These are phyloP conservation scores for Morpho helenor DNA, from an alignment of 2,888 invertebrate genomes.

Conservation along the genomic window DNA sequence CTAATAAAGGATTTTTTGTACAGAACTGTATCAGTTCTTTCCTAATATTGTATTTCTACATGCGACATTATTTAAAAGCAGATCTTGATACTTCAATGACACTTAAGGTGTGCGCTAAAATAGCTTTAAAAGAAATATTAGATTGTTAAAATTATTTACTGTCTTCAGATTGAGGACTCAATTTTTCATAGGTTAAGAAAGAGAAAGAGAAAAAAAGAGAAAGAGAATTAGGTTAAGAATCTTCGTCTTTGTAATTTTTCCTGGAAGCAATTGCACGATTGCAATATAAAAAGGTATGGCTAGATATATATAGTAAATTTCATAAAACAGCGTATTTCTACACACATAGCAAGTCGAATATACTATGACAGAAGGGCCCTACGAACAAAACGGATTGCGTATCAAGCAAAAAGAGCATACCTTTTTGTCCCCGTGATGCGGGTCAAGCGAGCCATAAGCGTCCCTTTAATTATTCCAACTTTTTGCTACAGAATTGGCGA, in stretches of 20 bases:
- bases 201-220: too few relatives aligned
- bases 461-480: slow-evolving; percentile 19
- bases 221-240: too few relatives aligned
- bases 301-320: not conserved
- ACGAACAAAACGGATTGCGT: slow-evolving; percentile 7
- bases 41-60: not conserved
- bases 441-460: slow-evolving; percentile 13
- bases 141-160: too few relatives aligned
- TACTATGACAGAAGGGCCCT: slow-evolving; percentile 9
- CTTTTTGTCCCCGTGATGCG: slow-evolving; percentile 17
- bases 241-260: too few relatives aligned
- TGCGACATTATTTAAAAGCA: not conserved
- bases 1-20: not conserved
- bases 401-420: slow-evolving; percentile 10
- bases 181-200: too few relatives aligned
- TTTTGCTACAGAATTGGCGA: slow-evolving; percentile 14
- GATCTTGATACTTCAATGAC: too few relatives aligned
- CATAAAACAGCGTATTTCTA: not conserved
- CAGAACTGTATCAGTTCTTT: not conserved
- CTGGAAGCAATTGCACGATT: too few relatives aligned
- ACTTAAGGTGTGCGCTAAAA: too few relatives aligned
- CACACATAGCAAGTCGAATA: not conserved
- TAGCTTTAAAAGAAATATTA: too few relatives aligned
- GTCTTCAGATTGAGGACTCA: too few relatives aligned
- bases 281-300: too few relatives aligned